A percentile compares a stretch with the other conserved stretches of the same genome.
Evolutionary conservation across 2,888 invertebrate species (phyloP).

Genomic region (Diogma glabrata): DNA sequence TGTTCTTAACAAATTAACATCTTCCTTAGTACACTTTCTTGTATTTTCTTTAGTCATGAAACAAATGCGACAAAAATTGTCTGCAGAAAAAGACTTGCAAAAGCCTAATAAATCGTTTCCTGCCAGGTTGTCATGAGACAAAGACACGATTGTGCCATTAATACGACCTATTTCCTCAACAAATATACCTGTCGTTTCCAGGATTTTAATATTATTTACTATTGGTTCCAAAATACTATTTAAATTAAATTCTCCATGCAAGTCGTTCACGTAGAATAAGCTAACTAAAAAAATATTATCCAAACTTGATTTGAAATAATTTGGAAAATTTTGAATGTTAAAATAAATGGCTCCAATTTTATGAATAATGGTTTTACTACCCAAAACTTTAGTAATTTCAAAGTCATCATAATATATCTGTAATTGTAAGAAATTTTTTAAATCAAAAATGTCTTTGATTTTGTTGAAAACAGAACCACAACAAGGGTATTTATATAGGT

Average conservation of each 20-base stretch:
- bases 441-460: neutral
- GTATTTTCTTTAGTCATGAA: neutral
- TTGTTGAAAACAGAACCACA: neutral
- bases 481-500: neutral
- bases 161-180: neutral
- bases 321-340: neutral
- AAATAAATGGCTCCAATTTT: constrained; percentile 4
- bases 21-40: neutral
- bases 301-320: neutral
- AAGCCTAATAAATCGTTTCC: neutral
- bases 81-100: neutral
- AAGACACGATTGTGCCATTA: neutral
- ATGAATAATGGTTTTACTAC: constrained; percentile 3
- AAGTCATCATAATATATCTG: neutral
- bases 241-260: neutral
- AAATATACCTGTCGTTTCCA: neutral
- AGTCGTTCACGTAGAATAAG: neutral
- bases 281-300: neutral
- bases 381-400: neutral
- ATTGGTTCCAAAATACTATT: neutral
- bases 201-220: neutral
- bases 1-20: neutral
- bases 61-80: neutral
- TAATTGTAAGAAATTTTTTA: neutral
- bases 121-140: neutral